phyloP scores from a whole-genome alignment of 2,888 invertebrate species.

The Antheraea assamensis region DNA sequence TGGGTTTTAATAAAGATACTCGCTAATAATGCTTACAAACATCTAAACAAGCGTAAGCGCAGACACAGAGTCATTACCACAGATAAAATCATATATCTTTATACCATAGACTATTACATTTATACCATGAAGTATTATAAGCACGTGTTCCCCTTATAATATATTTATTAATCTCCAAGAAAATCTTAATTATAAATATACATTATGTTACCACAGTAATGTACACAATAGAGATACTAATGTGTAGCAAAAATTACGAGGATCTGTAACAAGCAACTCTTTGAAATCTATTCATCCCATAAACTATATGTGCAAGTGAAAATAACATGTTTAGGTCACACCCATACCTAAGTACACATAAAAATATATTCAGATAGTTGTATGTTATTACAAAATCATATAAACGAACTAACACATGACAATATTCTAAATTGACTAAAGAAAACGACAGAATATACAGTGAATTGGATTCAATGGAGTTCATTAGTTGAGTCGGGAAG shows the following conservation, averaged over 20 bases:
- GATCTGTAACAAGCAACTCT: background rate
- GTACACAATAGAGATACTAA: background rate
- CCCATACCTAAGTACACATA: too few species aligned
- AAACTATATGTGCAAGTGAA: background rate
- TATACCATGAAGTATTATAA: too few species aligned
- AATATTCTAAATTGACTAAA: constrained; percentile 6
- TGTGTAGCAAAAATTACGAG: background rate
- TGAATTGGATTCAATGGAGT: background rate
- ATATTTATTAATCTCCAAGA: too few species aligned
- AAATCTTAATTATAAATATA: background rate
- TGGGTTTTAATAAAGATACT: too few species aligned
- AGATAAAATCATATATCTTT: too few species aligned
- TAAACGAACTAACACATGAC: background rate
- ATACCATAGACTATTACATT: too few species aligned
- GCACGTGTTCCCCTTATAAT: too few species aligned
- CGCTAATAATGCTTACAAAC: too few species aligned
- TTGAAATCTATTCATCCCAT: background rate
- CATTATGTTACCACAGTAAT: background rate
- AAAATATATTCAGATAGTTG: background rate
- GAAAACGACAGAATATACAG: background rate
- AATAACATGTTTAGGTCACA: background rate
- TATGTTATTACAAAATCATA: background rate
- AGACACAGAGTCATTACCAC: too few species aligned
- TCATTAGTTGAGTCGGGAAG: background rate
- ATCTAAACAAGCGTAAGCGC: too few species aligned